Conservation (phyloP, 2,797 vertebrate species). For the Sebastes steindachneri region DNA sequence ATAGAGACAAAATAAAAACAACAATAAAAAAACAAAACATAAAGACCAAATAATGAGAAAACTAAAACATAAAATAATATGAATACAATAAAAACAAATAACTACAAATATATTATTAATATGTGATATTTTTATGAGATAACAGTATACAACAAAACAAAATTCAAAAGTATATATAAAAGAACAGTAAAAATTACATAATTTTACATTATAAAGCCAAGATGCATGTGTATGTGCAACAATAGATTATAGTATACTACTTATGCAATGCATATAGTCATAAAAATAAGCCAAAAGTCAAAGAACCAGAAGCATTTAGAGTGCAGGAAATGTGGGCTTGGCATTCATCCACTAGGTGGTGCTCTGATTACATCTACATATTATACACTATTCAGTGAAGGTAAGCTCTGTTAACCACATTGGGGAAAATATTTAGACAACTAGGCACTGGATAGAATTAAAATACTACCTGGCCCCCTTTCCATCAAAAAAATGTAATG, state of each 20-base stretch:
- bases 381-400: background rate
- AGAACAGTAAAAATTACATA: background rate
- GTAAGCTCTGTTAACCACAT: accelerated
- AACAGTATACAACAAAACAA: background rate
- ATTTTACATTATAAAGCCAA: background rate
- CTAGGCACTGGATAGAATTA: background rate
- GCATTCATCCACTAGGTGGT: conserved; percentile 16
- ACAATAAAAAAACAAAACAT: too few relatives aligned
- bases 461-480: background rate
- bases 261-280: background rate
- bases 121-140: background rate
- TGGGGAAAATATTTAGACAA: background rate
- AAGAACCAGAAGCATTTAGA: background rate
- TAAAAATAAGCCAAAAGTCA: background rate
- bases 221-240: background rate
- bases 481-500: background rate
- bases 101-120: background rate
- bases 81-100: background rate
- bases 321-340: background rate
- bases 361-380: background rate
- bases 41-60: too few relatives aligned
- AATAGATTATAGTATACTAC: background rate
- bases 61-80: background rate
- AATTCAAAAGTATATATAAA: too few relatives aligned
- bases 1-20: too few relatives aligned